Evolutionary conservation across 2,888 invertebrate genomes (phyloP), one percentile per base, ranked within the genome.

Genomic region (Cheilosia vernalis): DNA sequence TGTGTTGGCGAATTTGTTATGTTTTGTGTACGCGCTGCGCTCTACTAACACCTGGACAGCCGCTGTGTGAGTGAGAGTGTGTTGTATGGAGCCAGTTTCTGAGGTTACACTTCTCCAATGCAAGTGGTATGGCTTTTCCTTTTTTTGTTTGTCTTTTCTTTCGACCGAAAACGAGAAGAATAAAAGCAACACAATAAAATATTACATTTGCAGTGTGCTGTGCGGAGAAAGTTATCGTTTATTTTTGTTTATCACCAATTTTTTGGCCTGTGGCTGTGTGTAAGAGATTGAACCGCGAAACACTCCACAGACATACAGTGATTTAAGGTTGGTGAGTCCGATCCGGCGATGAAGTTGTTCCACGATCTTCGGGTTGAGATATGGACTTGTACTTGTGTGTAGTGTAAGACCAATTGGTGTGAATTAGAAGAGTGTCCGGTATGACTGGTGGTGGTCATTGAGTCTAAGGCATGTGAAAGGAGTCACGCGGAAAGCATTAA

Each of bases 391-490:
- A 21, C 21, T 24, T 24, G 13, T 17, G 37, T 33, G 15, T 10
- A 7, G 15, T 30, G 17, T 30, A 51, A 42, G 58, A 44, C 42
- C 13, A 55, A 58, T 72, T 70, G 69, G 64, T 80, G 80, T 67
- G 60, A 66, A 70, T 61, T 66, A 67, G 67, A 61, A 60, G 79
- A 83, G 78, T 56, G 74, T 76, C 84, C 74, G 80, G 80, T 80
- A 58, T 74, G 47, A 64, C 73, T 74, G 67, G 67, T 49, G 24
- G 40, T 79, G 74, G 53, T 66, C 73, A 82, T 76, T 81, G 49
- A 56, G 78, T 67, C 30, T 66, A 67, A 21, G 58, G 24, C 84
- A 74, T 89, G 89, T 90, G 90, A 90, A 90, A 91, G 90, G 89
- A 90, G 88, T 91, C 90, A 90, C 89, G 91, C 89, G 89, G 66